Evolutionary conservation across 2,888 invertebrate genomes (phyloP), one percentile per base, ranked within the genome.

Genomic region (Ethmia dodecea): DNA sequence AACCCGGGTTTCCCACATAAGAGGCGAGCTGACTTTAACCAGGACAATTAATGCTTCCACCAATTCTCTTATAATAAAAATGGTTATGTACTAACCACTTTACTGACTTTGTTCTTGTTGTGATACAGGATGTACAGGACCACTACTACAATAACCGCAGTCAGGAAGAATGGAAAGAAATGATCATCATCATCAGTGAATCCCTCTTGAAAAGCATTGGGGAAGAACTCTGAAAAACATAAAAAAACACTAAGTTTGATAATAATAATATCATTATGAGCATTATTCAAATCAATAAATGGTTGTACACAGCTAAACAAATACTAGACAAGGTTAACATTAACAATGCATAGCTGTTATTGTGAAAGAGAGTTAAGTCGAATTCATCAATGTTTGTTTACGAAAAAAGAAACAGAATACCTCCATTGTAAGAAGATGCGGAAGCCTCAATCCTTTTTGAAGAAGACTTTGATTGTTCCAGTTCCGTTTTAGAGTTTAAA

Each of bases 141-240:
- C 5, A 81, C 67, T 13, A 76, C 73, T 47, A 83, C 45, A 9
- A 83, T 60, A 3, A 84, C 59, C 6, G 66, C 70, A 2, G 77
- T 78, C 46, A 86, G 40, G 63, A 86, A 86, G 55, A 84, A 74
- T 10, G 84, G 72, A 54, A 84, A 83, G 70, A 86, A 86, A 30
- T 83, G 72, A 30, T 83, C 74, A 32, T 78, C 72, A 10, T 74
- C 77, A 0, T 58, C 35, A 13, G 27, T 8, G n/a, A 64, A 77
- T 1, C 56, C 61, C 12, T 79, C 79, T 27, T 62, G 58, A 26
- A 62, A 53, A 14, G 62, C 44, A 43, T 66, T 71, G 0, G 69
- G 52, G 38, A 59, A 71, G 16, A 58, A 57, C 24, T 70, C 78
- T 73, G 69, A 15, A 74, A 77, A 9, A n/a, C n/a, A n/a, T n/a